Base-by-base conservation (phyloP, 2,888 invertebrate genomes). In the Alsophila aescularia region DNA sequence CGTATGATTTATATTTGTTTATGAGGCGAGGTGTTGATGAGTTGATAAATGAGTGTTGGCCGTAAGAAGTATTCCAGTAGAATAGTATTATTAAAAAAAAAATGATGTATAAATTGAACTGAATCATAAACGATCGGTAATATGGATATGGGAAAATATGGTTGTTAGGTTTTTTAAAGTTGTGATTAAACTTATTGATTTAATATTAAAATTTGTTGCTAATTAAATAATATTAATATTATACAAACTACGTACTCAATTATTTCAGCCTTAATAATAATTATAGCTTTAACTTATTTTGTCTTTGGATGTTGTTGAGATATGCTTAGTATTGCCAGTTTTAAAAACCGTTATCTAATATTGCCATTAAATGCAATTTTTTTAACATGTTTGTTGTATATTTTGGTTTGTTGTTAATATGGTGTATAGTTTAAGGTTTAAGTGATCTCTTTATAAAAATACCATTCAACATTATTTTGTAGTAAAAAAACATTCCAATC, bases 401-500 rank as follows among this genome's bases (percentile, higher is more conserved):
- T 75, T 68, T 69, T 68, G 62, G 49, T 66, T 62, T 54, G 41
- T 58, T 43, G 6, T 49, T 45, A 16, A 6, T 10, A 41, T 32
- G 34, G 35, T 49, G 16, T 40, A 18, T 39, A 32, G 13, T 13
- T 41, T 58, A 59, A 57, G 50, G 37, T 12, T 29, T 54, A 34
- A 34, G 52, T 50, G 66, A 70, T 66, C 63, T 69, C 67, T 70
- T 71, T 70, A 69, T 69, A 65, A 65, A 63, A 66, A 66, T 71
- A 66, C 60, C 62, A 62, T 58, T 42, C 52, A 51, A 63, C 58
- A 54, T 66, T 73, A 40, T 64, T n/a, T 79, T 79, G 69, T 70
- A 67, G 71, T 69, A 71, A 62, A 52, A 71, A 52, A 63, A 81
- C 85, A 86, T 87, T 87, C 87, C 85, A 84, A 55, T 83, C 66